Evolutionary conservation across 2,113 vertebrate genomes (phyloP).

Genomic region (Scopus umbretta): DNA sequence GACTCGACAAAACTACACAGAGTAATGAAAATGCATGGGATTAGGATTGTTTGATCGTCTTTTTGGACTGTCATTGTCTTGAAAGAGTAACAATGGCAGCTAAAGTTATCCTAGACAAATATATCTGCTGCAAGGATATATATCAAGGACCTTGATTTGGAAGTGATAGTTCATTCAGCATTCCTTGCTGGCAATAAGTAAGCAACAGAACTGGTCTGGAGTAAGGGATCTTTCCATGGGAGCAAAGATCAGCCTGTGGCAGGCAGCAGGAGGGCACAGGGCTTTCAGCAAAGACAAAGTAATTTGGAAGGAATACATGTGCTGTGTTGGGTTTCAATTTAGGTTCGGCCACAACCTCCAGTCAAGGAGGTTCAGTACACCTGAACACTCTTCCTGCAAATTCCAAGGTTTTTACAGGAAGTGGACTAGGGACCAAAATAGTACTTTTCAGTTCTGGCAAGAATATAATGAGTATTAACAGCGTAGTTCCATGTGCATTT

Average conservation of each 20-base stretch:
- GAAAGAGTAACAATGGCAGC: background rate
- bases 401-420: background rate
- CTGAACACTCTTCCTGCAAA: no score
- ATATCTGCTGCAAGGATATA: background rate
- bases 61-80: background rate
- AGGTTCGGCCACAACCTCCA: background rate
- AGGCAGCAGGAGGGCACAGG: background rate
- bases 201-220: background rate
- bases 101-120: background rate
- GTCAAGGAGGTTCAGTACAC: no score
- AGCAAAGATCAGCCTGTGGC: background rate
- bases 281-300: background rate
- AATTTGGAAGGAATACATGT: background rate
- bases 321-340: background rate
- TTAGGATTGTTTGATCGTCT: background rate
- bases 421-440: background rate
- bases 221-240: background rate
- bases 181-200: background rate
- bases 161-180: background rate
- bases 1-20: background rate
- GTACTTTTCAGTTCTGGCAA: background rate
- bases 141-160: background rate
- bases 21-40: background rate
- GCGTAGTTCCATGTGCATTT: rapidly evolving
- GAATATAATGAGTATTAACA: background rate